phyloP scores from a whole-genome alignment of 2,888 invertebrate genomes.

The Prostheceraeus crozeri region DNA sequence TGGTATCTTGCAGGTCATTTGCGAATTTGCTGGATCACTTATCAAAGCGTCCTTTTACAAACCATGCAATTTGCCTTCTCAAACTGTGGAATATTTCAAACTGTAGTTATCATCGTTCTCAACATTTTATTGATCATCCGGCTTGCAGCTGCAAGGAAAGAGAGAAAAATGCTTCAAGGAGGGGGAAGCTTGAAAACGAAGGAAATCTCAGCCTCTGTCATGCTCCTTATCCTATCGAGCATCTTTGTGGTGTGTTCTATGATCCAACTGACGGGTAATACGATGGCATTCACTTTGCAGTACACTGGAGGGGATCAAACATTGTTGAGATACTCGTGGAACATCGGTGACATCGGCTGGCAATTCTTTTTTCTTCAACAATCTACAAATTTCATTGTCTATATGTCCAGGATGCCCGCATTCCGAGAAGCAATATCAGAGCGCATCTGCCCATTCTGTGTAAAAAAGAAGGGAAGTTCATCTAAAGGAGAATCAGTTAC shows the following conservation, averaged over 20 bases:
- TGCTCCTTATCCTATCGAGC: not conserved
- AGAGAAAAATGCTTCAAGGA: not conserved
- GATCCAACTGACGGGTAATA: not conserved
- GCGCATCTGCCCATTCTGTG: too few species aligned
- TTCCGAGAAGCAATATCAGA: too few species aligned
- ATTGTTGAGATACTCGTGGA: not conserved
- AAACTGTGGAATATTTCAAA: slow-evolving; percentile 19
- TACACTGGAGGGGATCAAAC: not conserved
- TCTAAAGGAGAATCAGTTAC: too few species aligned
- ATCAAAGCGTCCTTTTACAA: too few species aligned
- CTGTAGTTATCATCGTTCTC: not conserved
- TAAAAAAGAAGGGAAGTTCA: slow-evolving; percentile 3
- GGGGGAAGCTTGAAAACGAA: not conserved
- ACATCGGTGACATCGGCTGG: not conserved
- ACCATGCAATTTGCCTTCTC: too few species aligned
- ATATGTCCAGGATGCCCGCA: slow-evolving; percentile 18
- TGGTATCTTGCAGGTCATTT: too few species aligned
- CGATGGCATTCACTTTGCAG: not conserved
- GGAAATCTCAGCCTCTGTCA: slow-evolving; percentile 2
- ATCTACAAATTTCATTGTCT: slow-evolving; percentile 10
- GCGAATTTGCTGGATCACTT: too few species aligned
- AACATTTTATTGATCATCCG: slow-evolving; percentile 4
- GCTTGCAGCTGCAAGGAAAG: not conserved
- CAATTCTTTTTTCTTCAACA: slow-evolving; percentile 16
- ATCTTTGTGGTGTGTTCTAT: not conserved